Base-by-base conservation (phyloP, 2,888 invertebrate species). In the Callyntrura guangdongensis region DNA sequence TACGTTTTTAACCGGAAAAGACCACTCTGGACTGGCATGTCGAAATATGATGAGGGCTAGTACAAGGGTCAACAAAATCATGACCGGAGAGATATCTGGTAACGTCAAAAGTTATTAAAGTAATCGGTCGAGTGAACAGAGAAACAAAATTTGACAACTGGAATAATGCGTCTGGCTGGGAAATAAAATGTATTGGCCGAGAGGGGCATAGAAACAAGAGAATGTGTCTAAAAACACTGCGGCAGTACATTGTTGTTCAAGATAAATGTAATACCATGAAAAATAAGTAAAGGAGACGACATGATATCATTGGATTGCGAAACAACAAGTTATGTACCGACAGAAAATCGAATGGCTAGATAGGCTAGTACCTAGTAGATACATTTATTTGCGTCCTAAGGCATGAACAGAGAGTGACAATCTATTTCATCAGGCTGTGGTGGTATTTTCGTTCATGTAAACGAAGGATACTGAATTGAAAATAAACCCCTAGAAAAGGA, bases 91-190 rank as follows among this genome's bases (percentile, higher is more conserved):
- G 36, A 36, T 36, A 86, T 69, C 74, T 82, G 90, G 82, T 82
- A 90, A 82, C 27, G 90, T 86, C 86, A 90, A 83, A 82, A 86
- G 74, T 86, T 90, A 56, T 90, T 90, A 47, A 47, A 47, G 72
- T 61, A 53, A 83, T 27, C 17, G 90, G 90, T 83, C 86, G 82
- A 90, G 36, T 82, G 86, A 82, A 53, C 86, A 74, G 47, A 61
- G 22, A 86, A 90, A 82, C 81, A 72, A 49, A 36, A 74, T 86
- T 83, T 82, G 90, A 90, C 86, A 82, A 89, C 14, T 77, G 12
- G 64, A 84, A 85, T 67, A 79, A 79, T 77, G 27, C 56, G 56
- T 59, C 6, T 56, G 36, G 36, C 36, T 36, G 36, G 36, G 36
- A 36, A 36, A 36, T 36, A 36, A 36, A 36, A 36, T 4, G 36